These are phyloP conservation scores for Homarus gammarus DNA, from an alignment of 2,888 invertebrate genomes.

Conservation along the genomic window DNA sequence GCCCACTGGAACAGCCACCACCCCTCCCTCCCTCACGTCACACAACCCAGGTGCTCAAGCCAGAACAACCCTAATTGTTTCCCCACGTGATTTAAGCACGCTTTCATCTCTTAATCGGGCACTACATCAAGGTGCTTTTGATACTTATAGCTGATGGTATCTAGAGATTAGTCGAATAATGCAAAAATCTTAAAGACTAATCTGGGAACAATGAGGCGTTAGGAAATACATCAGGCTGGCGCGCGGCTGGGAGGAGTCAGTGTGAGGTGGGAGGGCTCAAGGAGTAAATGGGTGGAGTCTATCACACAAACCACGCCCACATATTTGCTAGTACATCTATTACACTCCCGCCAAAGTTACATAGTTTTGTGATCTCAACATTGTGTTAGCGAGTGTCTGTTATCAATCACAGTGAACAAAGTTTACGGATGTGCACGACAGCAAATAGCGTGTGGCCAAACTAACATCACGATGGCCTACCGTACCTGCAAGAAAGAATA, in stretches of 20 bases:
- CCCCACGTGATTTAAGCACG: not conserved
- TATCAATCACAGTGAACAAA: conserved; percentile 12
- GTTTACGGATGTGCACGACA: no score
- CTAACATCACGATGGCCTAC: no score
- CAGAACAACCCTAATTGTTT: not conserved
- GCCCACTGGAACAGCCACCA: not conserved
- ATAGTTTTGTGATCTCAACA: conserved; percentile 5
- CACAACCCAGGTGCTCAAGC: not conserved
- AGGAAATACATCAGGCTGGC: not conserved
- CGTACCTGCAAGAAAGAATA: no score
- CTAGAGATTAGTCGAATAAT: conserved; percentile 16
- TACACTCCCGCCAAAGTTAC: conserved; percentile 13
- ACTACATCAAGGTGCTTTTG: not conserved
- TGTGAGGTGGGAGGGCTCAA: not conserved
- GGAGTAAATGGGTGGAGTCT: not conserved
- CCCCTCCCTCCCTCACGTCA: conserved; percentile 2
- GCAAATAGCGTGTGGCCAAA: no score
- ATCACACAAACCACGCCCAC: not conserved
- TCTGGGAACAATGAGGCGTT: not conserved
- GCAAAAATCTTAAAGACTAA: conserved; percentile 1
- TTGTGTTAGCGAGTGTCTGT: not conserved
- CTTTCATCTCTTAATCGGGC: conserved; percentile 20
- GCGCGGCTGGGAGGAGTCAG: conserved; percentile 4
- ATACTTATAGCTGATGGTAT: not conserved
- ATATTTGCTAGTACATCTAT: not conserved